Base-by-base conservation (phyloP, 2,888 invertebrate genomes). In the Spisula subtruncata region DNA sequence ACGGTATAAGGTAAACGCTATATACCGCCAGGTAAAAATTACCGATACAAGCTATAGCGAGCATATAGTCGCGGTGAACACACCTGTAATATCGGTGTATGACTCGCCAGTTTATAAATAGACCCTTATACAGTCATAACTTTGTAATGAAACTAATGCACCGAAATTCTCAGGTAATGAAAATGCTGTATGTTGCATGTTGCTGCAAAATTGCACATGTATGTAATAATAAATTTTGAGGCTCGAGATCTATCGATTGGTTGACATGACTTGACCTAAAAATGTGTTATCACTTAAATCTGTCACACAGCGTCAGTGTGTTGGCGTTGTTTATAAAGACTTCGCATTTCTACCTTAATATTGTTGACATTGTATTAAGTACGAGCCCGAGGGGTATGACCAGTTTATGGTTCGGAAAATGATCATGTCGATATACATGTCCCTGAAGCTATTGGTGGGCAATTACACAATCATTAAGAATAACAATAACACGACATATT, bases 21-120 rank as follows among this genome's bases (percentile, higher is more conserved):
- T 41, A 41, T n/a, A 41, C 54, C 56, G 32, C 25, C 83, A 88
- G 83, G 83, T 83, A 83, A 88, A 83, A 75, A 51, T 83, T 56
- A 20, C 79, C 54, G 32, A 51, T 41, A 41, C 84, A 75, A 41
- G 8, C 41, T 41, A 56, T 75, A 56, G 51, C 46, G 20, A 32
- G 29, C 35, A 75, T 12, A 75, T 35, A 75, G 35, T 35, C 75
- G 75, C 87, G 60, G n/a, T 79, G 48, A 83, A 88, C 87, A 88
- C 87, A 88, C 87, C 87, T 88, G 83, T 83, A 88, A 84, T 60
- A 2, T 41, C 2, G 41, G 41, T 88, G 83, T 83, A 88, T 88
- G 87, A 88, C 83, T 88, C 41, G 83, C 46, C 12, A 10, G 56
- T n/a, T 46, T 88, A 88, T 80, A 83, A 80, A 88, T 88, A 88